A percentile compares a stretch with the other conserved stretches of the same genome.
phyloP scores from a whole-genome alignment of 2,888 invertebrate genomes.

The Phania funesta region DNA sequence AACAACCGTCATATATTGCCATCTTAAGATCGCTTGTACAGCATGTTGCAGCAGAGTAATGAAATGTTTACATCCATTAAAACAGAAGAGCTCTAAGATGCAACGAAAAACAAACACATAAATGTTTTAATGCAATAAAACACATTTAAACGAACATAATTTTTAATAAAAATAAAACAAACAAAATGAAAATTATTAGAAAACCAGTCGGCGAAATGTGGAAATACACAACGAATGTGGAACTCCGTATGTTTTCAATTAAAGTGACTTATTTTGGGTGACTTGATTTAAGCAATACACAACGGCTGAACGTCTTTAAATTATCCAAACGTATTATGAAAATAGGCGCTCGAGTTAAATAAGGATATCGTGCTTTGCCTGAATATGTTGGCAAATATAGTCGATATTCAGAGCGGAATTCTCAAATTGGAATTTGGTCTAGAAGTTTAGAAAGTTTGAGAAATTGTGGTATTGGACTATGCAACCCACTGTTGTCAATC shows the following conservation, averaged over 20 bases:
- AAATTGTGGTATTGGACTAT: no score
- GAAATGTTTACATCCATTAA: constrained; percentile 60
- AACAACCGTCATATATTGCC: constrained; percentile 45
- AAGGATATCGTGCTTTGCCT: no score
- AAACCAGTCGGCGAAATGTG: background rate
- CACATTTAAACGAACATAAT: constrained; percentile 39
- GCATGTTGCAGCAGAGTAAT: constrained; percentile 42
- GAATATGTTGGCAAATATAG: no score
- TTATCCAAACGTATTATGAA: no score
- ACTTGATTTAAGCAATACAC: no score
- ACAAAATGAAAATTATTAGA: background rate
- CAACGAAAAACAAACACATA: background rate
- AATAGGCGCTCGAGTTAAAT: no score
- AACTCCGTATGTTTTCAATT: background rate
- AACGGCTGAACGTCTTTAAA: no score
- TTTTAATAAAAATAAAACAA: background rate
- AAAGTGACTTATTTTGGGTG: no score
- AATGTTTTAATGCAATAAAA: constrained; percentile 20
- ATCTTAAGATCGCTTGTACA: constrained; percentile 47
- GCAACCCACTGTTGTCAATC: no score
- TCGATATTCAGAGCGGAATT: no score
- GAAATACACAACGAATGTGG: background rate
- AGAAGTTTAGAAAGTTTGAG: no score
- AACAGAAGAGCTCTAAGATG: constrained; percentile 12
- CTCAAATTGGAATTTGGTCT: no score